phyloP scores from a whole-genome alignment of 2,888 invertebrate species.

The Eurois occulta region DNA sequence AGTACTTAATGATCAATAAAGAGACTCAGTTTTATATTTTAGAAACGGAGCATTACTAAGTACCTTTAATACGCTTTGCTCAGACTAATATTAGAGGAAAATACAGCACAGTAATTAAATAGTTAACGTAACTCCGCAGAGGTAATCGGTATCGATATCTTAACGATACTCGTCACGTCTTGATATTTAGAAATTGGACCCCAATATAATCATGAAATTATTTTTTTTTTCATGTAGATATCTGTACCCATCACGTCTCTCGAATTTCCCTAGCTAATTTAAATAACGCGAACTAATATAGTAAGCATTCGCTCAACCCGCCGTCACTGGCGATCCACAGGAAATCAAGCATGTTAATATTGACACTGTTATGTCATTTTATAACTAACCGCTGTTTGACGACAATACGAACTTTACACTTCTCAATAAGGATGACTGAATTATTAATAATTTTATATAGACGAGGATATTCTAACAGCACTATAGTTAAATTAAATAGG shows the following conservation, averaged over 20 bases:
- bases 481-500: neutral
- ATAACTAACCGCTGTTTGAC: slow-evolving; percentile 33
- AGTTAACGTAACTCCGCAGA: no score
- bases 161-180: no score
- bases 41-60: neutral
- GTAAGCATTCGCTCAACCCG: neutral
- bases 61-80: neutral
- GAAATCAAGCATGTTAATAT: slow-evolving; percentile 36
- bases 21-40: neutral
- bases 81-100: no score
- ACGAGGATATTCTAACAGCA: neutral
- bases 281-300: neutral
- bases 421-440: slow-evolving; percentile 33
- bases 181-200: no score
- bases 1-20: neutral
- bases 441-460: neutral
- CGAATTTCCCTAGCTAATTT: neutral
- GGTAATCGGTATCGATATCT: no score
- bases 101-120: no score
- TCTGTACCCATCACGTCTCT: no score
- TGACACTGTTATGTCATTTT: slow-evolving; percentile 52
- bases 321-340: slow-evolving; percentile 35
- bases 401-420: slow-evolving; percentile 15
- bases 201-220: no score
- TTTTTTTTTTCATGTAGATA: no score